Evolutionary conservation across 2,888 invertebrate species (phyloP).

Genomic region (Masnerella sp.): DNA sequence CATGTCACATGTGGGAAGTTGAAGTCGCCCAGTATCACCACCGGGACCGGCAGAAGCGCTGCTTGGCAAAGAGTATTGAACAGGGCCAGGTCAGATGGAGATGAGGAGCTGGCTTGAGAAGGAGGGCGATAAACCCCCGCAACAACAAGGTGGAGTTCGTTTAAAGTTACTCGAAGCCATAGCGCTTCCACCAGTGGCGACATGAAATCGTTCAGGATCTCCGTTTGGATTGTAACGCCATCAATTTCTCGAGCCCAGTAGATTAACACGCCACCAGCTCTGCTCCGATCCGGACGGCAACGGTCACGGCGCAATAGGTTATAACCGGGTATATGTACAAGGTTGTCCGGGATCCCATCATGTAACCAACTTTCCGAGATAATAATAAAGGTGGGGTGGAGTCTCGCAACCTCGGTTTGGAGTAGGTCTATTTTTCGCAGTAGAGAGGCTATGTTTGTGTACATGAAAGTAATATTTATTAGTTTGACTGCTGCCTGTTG

Average conservation of each 20-base stretch:
- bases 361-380: conserved; percentile 13
- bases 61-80: neutral
- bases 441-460: conserved; percentile 11
- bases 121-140: conserved; percentile 5
- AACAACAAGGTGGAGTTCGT: neutral
- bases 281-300: neutral
- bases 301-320: neutral
- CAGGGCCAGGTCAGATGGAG: neutral
- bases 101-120: neutral
- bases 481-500: neutral
- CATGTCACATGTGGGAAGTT: conserved; percentile 10
- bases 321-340: neutral
- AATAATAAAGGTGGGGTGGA: neutral
- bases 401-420: neutral
- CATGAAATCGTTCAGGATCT: neutral
- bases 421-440: conserved; percentile 1
- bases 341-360: neutral
- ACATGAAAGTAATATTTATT: neutral
- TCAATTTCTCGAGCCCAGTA: neutral
- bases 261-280: neutral
- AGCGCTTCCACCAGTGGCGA: conserved; percentile 1
- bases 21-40: conserved; percentile 16
- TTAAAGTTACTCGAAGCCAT: neutral
- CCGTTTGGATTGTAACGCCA: neutral
- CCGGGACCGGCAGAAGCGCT: neutral